Conservation (phyloP, 2,797 vertebrate genomes). For the Chaunax sp. region DNA sequence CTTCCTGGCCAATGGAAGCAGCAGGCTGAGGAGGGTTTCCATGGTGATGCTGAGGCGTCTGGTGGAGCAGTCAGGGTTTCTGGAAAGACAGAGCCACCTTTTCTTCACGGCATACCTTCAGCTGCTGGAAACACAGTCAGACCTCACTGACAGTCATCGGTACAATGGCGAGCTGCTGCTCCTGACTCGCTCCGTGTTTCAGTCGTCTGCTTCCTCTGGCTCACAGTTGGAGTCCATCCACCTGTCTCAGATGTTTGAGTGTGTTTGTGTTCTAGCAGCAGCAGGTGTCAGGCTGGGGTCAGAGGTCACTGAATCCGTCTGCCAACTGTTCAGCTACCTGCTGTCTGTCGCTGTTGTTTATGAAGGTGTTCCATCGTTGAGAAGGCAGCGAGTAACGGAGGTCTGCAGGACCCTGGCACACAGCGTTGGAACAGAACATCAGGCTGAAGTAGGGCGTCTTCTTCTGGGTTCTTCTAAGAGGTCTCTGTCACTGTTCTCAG, state of each 20-base stretch:
- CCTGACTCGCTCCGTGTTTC: constrained; percentile 86
- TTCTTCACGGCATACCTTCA: constrained; percentile 90
- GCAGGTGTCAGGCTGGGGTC: constrained; percentile 74
- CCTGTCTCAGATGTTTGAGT: constrained; percentile 90
- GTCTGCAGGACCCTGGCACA: constrained; percentile 86
- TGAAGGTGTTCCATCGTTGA: constrained; percentile 85
- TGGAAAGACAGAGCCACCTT: constrained; percentile 82
- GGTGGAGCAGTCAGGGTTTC: constrained; percentile 88
- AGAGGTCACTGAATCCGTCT: constrained; percentile 86
- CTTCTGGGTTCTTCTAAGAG: rapidly evolving
- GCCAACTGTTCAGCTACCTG: constrained; percentile 88
- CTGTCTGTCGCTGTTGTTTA: constrained; percentile 87
- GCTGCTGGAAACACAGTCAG: constrained; percentile 81
- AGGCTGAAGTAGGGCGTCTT: constrained; percentile 82
- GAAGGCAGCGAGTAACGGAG: constrained; percentile 81
- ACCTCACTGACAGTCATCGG: constrained; percentile 69
- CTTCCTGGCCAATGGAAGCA: constrained; percentile 84
- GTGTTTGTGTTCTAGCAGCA: constrained; percentile 83
- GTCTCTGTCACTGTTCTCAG: not conserved
- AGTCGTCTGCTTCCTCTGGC: constrained; percentile 74
- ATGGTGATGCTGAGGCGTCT: constrained; percentile 85
- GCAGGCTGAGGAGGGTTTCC: constrained; percentile 81
- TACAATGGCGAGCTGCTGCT: constrained; percentile 86
- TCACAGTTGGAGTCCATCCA: constrained; percentile 86
- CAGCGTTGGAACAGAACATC: constrained; percentile 85